Base-by-base conservation (phyloP, 1,140 invertebrate genomes). In the Drosophila murphyi region DNA sequence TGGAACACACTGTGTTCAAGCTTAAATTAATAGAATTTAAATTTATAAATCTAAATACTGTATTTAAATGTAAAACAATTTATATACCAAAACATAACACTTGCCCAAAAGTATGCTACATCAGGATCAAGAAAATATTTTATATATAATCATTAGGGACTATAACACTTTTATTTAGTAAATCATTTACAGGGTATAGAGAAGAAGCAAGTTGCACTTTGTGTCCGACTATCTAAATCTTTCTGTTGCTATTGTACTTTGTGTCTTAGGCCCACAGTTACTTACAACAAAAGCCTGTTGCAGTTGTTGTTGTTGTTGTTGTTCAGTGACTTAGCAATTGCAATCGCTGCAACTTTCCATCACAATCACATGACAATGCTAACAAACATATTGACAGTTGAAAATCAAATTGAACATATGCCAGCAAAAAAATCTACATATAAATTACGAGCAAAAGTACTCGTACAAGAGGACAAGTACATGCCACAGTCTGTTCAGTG, bases 341-440 rank as follows among this genome's bases (percentile, higher is more conserved):
- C 34, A 41, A 47, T 71, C 39, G 59, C 35, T 34, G 62, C 62
- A 82, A 82, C 82, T 82, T 86, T 86, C 82, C 82, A 87, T 82
- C 78, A 72, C 68, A 72, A 57, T 72, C 54, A 54, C 70, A 52
- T 65, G 61, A 70, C 64, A 78, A 69, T 69, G 62, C 57, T 45
- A 37, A 50, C 55, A 74, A 76, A 79, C 62, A 47, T 78, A 82
- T 82, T 86, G 82, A 87, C 82, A 86, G 82, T 79, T 87, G 79
- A 80, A 73, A 87, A 86, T 86, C 80, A 87, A 87, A 88, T 80
- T 71, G 72, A 83, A 73, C 67, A 80, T 82, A 72, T 68, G 65
- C 64, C 68, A 54, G 69, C 65, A 72, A 82, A 20, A 80, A 60
- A 61, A 77, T 87, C 72, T 71, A 80, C 80, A 83, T 83, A 88